Evolutionary conservation across 1,140 invertebrate genomes (phyloP).

Genomic region (Gryon sp.): DNA sequence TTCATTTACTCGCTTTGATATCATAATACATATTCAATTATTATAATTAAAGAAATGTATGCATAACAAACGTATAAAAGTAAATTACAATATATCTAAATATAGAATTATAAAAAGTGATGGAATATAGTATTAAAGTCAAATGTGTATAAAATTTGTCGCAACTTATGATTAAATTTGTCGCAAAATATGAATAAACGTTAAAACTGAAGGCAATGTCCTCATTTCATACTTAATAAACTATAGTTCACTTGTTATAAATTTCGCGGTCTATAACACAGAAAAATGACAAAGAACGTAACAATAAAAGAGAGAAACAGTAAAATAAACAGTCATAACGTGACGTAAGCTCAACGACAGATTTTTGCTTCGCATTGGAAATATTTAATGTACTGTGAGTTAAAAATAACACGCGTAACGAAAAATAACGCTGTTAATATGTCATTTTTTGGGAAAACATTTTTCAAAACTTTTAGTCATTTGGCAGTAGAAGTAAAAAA

Average conservation of each 20-base stretch:
- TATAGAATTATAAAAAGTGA: not conserved
- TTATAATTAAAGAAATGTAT: too few relatives aligned
- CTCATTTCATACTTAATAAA: slow-evolving; percentile 50
- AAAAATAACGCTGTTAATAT: too few relatives aligned
- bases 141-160: not conserved
- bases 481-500: too few relatives aligned
- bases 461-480: too few relatives aligned
- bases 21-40: too few relatives aligned
- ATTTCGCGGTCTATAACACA: slow-evolving; percentile 9
- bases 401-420: slow-evolving; percentile 12
- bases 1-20: too few relatives aligned
- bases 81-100: too few relatives aligned
- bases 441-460: too few relatives aligned
- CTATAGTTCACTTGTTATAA: slow-evolving; percentile 31
- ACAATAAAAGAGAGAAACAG: not conserved
- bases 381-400: not conserved
- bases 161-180: slow-evolving; percentile 7
- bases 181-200: too few relatives aligned
- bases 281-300: not conserved
- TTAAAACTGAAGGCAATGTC: slow-evolving; percentile 44
- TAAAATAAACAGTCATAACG: not conserved
- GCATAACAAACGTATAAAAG: too few relatives aligned
- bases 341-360: slow-evolving; percentile 2
- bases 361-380: slow-evolving; percentile 1
- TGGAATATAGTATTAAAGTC: not conserved